Evolutionary conservation across 23 tunicate genomes (phyloP).

Genomic region (Styela plicata): DNA sequence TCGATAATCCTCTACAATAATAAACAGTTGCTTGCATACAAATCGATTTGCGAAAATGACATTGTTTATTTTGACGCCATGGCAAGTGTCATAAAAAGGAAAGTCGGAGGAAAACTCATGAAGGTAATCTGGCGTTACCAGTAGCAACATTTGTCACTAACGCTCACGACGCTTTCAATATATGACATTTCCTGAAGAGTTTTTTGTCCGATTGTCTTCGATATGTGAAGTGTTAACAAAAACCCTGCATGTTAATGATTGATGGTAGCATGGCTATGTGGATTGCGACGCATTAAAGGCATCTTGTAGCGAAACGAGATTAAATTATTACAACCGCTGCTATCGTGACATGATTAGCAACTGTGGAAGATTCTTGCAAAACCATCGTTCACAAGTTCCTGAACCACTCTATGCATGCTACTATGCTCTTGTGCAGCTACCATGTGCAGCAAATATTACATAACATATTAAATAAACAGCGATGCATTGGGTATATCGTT

Average conservation of each 20-base stretch:
- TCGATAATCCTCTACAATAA: not conserved
- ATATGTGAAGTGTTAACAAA: not conserved
- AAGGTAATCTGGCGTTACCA: constrained; percentile 18
- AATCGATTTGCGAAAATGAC: not conserved
- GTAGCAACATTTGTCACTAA: constrained; percentile 24
- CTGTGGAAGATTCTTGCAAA: not conserved
- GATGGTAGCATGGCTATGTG: constrained; percentile 52
- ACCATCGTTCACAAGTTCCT: constrained; percentile 42
- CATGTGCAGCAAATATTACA: constrained; percentile 16
- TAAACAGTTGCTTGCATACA: not conserved
- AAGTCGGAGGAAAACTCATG: not conserved
- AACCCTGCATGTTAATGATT: constrained; percentile 28
- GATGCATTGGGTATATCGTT: too few relatives aligned
- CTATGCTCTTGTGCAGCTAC: constrained; percentile 6
- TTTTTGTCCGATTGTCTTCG: not conserved
- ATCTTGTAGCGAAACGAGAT: not conserved
- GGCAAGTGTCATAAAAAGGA: constrained; percentile 14
- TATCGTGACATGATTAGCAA: constrained; percentile 14
- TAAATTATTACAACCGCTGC: constrained; percentile 26
- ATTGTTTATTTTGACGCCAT: constrained; percentile 39
- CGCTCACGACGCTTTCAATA: constrained; percentile 28
- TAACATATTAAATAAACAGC: too few relatives aligned
- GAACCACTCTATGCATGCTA: constrained; percentile 37
- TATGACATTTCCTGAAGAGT: constrained; percentile 28
- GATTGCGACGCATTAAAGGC: constrained; percentile 19